phyloP scores from a whole-genome alignment of 2,113 vertebrate species.

The Anas platyrhynchos region DNA sequence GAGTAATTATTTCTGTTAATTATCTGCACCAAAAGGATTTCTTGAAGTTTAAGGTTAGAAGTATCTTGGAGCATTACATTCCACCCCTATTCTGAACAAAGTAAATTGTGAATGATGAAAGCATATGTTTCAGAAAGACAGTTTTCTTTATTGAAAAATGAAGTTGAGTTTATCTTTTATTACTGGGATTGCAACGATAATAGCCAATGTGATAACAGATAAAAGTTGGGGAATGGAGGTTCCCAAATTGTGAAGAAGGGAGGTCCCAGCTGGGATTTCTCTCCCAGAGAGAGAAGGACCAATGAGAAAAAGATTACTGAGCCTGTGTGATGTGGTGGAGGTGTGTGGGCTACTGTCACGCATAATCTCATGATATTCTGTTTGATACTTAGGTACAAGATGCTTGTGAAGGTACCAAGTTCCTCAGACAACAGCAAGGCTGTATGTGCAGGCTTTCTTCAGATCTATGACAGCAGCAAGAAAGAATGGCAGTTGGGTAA shows the following conservation, averaged over 20 bases:
- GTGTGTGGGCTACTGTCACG: background rate
- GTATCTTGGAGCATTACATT: constrained; percentile 33
- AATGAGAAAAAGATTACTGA: background rate
- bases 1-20: constrained; percentile 27
- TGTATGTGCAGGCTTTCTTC: constrained; percentile 81
- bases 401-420: constrained; percentile 78
- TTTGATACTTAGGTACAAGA: constrained; percentile 83
- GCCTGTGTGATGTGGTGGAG: background rate
- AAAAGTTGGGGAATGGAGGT: constrained; percentile 21
- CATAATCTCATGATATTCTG: background rate
- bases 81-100: constrained; percentile 22
- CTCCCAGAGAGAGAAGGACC: background rate
- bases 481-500: constrained; percentile 90
- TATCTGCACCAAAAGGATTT: constrained; percentile 27
- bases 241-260: constrained; percentile 38
- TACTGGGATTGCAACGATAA: constrained; percentile 39
- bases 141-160: constrained; percentile 41
- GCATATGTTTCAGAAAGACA: constrained; percentile 31
- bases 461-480: constrained; percentile 74
- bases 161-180: constrained; percentile 33
- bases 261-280: background rate
- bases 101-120: constrained; percentile 50
- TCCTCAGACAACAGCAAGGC: constrained; percentile 69
- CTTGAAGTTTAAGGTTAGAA: constrained; percentile 38
- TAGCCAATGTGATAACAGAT: constrained; percentile 16